Evolutionary conservation across 1,140 invertebrate genomes (phyloP).

Genomic region (Drosophila eugracilis): DNA sequence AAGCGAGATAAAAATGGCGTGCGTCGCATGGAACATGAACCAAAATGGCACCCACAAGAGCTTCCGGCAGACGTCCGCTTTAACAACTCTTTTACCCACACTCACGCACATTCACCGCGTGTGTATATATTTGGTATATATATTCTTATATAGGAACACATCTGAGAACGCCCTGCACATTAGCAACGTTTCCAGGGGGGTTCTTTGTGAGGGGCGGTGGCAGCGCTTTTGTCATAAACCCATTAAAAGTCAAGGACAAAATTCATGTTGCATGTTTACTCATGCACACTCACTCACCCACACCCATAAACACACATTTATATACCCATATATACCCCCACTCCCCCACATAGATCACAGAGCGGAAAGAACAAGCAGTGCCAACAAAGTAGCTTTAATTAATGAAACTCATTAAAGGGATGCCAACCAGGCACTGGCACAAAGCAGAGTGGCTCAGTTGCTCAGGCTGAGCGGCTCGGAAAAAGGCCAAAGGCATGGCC

Average conservation of each 20-base stretch:
- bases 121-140: constrained; percentile 1
- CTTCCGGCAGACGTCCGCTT: constrained; percentile 78
- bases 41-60: constrained; percentile 80
- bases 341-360: constrained; percentile 36
- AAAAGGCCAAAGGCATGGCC: constrained; percentile 21
- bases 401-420: constrained; percentile 80
- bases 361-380: constrained; percentile 45
- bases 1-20: constrained; percentile 73
- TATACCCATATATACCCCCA: background rate
- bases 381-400: constrained; percentile 81
- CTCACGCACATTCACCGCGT: constrained; percentile 17
- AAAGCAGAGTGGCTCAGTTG: constrained; percentile 15
- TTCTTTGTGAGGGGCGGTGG: constrained; percentile 15
- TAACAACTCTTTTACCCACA: constrained; percentile 76
- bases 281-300: constrained; percentile 48
- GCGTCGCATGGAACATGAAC: constrained; percentile 73
- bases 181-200: constrained; percentile 37
- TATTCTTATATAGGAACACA: constrained; percentile 19
- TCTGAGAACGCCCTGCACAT: constrained; percentile 63
- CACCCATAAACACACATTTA: constrained; percentile 1
- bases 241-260: constrained; percentile 84
- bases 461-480: constrained; percentile 1
- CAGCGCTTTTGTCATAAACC: constrained; percentile 78
- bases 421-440: constrained; percentile 32
- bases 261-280: constrained; percentile 80